Percentiles rank a stretch among this genome's conserved stretches.
Conservation (phyloP, 2,113 vertebrate species). For the Leptosomus discolor region DNA sequence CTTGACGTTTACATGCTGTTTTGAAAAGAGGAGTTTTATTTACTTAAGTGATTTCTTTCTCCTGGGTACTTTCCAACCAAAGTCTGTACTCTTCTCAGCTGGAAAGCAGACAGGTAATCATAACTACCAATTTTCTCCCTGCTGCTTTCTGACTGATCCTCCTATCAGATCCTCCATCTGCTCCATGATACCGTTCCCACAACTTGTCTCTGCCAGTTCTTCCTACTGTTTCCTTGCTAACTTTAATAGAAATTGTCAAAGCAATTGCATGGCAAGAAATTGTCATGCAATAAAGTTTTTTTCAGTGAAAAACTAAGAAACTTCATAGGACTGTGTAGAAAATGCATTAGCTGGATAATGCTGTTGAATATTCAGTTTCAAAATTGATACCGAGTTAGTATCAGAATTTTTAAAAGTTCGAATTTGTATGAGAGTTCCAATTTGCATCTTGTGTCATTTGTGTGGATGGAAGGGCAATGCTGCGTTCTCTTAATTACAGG, state of each 20-base stretch:
- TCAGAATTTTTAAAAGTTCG: background rate
- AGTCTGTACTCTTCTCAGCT: background rate
- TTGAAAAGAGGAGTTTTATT: background rate
- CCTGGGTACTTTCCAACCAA: background rate
- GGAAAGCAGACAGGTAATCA: background rate
- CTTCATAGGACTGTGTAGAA: background rate
- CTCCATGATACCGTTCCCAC: background rate
- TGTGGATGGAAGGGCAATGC: background rate
- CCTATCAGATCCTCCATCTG: background rate
- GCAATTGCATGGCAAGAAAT: background rate
- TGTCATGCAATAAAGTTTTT: background rate
- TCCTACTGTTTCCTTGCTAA: background rate
- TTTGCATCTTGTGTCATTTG: background rate
- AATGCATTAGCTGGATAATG: background rate
- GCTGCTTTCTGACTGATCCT: background rate
- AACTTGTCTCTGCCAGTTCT: background rate
- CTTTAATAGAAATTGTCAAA: background rate
- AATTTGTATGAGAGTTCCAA: background rate
- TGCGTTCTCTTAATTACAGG: background rate
- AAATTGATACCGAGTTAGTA: background rate
- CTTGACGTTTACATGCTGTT: background rate
- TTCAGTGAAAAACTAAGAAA: background rate
- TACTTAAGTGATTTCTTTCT: background rate
- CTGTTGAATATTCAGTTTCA: background rate
- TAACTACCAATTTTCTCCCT: background rate